Base-by-base conservation (phyloP, 2,113 vertebrate species). In the Pipa parva region DNA sequence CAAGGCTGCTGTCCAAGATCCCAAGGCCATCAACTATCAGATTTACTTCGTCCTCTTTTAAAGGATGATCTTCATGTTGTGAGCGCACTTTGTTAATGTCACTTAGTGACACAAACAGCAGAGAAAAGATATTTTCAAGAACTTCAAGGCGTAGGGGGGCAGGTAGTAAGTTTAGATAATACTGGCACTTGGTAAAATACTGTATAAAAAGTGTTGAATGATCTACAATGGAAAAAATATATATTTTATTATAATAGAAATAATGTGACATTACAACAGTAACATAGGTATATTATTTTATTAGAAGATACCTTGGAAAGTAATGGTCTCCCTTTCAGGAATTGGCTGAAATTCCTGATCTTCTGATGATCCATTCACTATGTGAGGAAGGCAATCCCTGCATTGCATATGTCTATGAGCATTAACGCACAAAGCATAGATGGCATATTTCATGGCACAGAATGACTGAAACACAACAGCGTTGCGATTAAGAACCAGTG, bases 101-200 rank as follows among this genome's bases (percentile, higher is more conserved):
- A n/a, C 82, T 52, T 25, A 83, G 88, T 42, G 93, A 96, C 68
- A 96, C 71, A 73, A 99, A 91, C 73, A 99, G 88, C 52, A 99
- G 87, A 2, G 97, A 99, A 79, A 97, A 98, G 80, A 99, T 93
- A 77, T 98, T 97, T 84, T 99, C 96, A 74, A 99, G 86, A 64
- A 99, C 86, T 77, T 99, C 97, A 77, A 98, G 79, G 24, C 92
- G 91, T 72, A 97, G 80, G 72, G 92, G 81, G 71, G 84, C 80
- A 0, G 95, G 96, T 58, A 96, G 10, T 0, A 83, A 81, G 71
- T 88, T 84, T 76, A 98, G 82, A 67, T 91, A 93, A 65, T 91
- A 87, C 74, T 93, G 91, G 76, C 95, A 97, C 76, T 91, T 92
- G 1, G 75, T 84, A 70, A 96, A 81, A 78, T 90, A 95, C 48